A percentile compares a stretch with the other conserved stretches of the same genome.
Conservation (phyloP, 2,888 invertebrate genomes). For the Hyppa rectilinea region DNA sequence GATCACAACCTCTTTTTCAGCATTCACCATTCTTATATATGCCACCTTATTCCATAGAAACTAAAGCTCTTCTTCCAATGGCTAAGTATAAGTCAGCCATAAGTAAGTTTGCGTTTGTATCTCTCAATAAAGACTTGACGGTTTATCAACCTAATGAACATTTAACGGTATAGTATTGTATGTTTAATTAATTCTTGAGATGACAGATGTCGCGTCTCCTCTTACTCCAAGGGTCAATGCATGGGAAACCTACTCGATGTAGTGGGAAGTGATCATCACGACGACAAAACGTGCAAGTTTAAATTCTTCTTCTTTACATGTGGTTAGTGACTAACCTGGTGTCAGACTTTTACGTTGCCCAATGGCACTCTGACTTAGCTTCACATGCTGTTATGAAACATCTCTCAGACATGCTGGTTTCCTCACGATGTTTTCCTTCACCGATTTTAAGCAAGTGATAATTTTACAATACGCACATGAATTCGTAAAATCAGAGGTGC, state of each 20-base stretch:
- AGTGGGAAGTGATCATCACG: conserved; percentile 15
- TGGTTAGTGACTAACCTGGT: too few species aligned
- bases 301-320: too few species aligned
- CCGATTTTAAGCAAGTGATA: too few species aligned
- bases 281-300: conserved; percentile 5
- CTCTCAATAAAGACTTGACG: conserved; percentile 62
- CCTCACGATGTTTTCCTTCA: too few species aligned
- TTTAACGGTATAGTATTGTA: conserved; percentile 69
- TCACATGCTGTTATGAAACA: too few species aligned
- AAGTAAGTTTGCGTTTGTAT: conserved; percentile 32
- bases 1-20: conserved; percentile 64
- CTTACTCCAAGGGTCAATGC: conserved; percentile 49
- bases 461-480: too few species aligned
- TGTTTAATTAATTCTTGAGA: conserved; percentile 70
- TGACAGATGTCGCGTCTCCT: conserved; percentile 63
- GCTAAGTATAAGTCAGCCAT: conserved; percentile 20
- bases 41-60: conserved; percentile 17
- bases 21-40: conserved; percentile 16
- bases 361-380: too few species aligned
- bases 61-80: conserved; percentile 35
- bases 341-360: too few species aligned
- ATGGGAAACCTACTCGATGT: conserved; percentile 25
- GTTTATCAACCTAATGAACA: conserved; percentile 70
- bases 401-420: too few species aligned
- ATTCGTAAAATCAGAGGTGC: too few species aligned